Conservation (phyloP, 2,797 vertebrate genomes). For the Microhierax caerulescens region DNA sequence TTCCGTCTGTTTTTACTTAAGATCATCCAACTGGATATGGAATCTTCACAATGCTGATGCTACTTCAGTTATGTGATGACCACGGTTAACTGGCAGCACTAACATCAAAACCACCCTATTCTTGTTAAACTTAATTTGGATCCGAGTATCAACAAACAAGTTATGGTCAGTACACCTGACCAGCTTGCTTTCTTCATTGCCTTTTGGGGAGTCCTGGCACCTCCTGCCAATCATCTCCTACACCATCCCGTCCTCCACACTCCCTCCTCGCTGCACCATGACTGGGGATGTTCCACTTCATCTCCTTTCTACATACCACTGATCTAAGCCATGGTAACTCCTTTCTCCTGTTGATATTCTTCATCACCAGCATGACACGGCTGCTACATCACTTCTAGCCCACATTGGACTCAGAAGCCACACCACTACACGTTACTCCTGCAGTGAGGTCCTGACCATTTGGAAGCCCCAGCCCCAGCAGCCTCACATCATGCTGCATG, state of each 20-base stretch:
- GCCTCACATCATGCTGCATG: fast-evolving
- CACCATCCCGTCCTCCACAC: background rate
- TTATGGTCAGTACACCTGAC: background rate
- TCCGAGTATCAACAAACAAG: background rate
- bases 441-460: background rate
- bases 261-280: background rate
- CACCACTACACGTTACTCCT: fast-evolving
- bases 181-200: background rate
- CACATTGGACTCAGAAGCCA: fast-evolving
- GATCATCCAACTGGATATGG: background rate
- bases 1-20: background rate
- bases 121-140: background rate
- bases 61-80: background rate
- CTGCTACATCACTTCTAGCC: background rate
- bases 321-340: background rate
- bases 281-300: background rate
- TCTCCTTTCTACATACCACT: background rate
- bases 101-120: background rate
- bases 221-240: background rate
- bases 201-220: background rate
- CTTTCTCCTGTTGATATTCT: background rate
- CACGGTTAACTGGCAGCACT: background rate
- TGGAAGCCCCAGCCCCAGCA: background rate
- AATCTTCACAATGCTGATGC: background rate
- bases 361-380: fast-evolving